phyloP scores from a whole-genome alignment of 2,888 invertebrate genomes.

The Pandemis heparana region DNA sequence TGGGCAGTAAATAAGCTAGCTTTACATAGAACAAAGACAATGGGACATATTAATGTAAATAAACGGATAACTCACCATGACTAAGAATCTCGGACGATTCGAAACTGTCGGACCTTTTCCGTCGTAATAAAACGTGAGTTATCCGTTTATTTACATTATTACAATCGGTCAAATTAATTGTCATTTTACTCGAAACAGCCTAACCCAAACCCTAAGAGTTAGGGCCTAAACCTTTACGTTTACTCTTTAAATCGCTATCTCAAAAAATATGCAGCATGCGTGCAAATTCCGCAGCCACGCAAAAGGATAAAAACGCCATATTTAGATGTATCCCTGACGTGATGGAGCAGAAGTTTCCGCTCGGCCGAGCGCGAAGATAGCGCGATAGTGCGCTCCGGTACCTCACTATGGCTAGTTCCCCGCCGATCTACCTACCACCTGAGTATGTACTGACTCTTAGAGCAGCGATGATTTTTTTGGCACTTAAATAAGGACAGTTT shows the following conservation, averaged over 20 bases:
- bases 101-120: too few relatives aligned
- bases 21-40: too few relatives aligned
- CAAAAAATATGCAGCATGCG: not conserved
- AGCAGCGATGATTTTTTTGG: not conserved
- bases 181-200: not conserved
- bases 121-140: too few relatives aligned
- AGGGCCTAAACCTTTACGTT: not conserved
- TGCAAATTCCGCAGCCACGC: not conserved
- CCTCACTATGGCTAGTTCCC: conserved; percentile 63
- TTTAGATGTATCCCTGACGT: conserved; percentile 51
- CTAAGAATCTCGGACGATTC: too few relatives aligned
- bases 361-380: conserved; percentile 80
- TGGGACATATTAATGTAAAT: too few relatives aligned
- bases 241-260: not conserved
- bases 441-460: not conserved
- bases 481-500: too few relatives aligned
- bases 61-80: too few relatives aligned
- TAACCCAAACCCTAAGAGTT: not conserved
- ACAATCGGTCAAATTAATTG: too few relatives aligned
- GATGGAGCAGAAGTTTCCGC: conserved; percentile 79
- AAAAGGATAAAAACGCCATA: conserved; percentile 32
- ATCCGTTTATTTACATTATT: too few relatives aligned
- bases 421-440: not conserved
- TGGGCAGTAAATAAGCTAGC: too few relatives aligned
- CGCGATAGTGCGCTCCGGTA: conserved; percentile 81